phyloP scores from a whole-genome alignment of 2,797 vertebrate species.

The Craterocephalus amniculus region DNA sequence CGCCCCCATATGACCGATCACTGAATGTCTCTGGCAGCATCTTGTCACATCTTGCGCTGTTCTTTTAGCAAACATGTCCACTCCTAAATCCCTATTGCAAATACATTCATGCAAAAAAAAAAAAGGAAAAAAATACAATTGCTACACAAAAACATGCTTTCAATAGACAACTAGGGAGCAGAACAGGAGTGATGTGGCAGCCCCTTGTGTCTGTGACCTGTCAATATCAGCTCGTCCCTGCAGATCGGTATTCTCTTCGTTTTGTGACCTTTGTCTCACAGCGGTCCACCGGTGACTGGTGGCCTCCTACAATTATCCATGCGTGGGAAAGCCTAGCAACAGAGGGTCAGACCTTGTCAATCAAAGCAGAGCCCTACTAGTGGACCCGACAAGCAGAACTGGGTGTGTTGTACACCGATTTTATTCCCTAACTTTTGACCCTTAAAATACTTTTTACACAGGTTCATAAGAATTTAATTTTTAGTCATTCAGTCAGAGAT shows the following conservation, averaged over 20 bases:
- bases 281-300: slow-evolving; percentile 73
- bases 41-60: slow-evolving; percentile 14
- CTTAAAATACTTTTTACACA: slow-evolving; percentile 30
- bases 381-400: slow-evolving; percentile 48
- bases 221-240: slow-evolving; percentile 63
- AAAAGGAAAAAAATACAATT: slow-evolving; percentile 20
- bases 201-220: slow-evolving; percentile 48
- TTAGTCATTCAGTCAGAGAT: not conserved
- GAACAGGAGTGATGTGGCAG: slow-evolving; percentile 46
- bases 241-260: slow-evolving; percentile 71
- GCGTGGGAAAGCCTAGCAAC: slow-evolving; percentile 77
- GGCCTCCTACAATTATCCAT: slow-evolving; percentile 74
- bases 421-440: slow-evolving; percentile 25
- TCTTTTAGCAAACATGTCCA: slow-evolving; percentile 11
- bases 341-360: slow-evolving; percentile 77
- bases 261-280: slow-evolving; percentile 74
- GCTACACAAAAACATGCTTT: slow-evolving; percentile 33
- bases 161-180: slow-evolving; percentile 40
- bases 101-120: slow-evolving; percentile 21
- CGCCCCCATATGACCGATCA: slow-evolving; percentile 69
- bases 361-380: slow-evolving; percentile 62
- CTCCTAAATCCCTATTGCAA: slow-evolving; percentile 1
- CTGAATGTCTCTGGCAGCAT: slow-evolving; percentile 9
- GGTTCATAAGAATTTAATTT: not conserved
- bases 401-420: slow-evolving; percentile 28